phyloP scores from a whole-genome alignment of 2,113 vertebrate genomes.

The Bubo scandiacus region DNA sequence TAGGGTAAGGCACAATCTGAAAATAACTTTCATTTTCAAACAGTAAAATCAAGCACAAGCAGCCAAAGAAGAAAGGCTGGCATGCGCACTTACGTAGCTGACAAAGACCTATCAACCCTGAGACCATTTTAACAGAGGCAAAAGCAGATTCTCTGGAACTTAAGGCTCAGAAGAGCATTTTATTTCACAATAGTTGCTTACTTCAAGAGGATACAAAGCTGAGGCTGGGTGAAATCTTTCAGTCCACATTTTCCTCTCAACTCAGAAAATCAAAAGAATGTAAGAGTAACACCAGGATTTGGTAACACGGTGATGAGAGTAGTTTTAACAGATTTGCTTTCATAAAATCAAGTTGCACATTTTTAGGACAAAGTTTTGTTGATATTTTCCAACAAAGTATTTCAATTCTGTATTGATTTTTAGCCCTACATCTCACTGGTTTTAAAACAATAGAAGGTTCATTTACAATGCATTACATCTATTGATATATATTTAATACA shows the following conservation, averaged over 20 bases:
- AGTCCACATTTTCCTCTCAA: background rate
- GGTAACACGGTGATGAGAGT: rapidly evolving
- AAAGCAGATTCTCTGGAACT: background rate
- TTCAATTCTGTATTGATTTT: background rate
- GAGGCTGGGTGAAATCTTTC: background rate
- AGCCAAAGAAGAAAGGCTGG: background rate
- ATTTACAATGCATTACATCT: background rate
- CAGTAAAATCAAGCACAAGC: background rate
- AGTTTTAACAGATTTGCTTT: background rate
- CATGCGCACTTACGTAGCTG: rapidly evolving
- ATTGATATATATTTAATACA: background rate
- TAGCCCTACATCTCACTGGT: background rate
- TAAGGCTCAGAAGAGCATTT: background rate
- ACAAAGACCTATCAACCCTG: background rate
- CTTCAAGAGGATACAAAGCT: background rate
- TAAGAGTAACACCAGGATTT: background rate
- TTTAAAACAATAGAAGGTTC: background rate
- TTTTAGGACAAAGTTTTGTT: background rate
- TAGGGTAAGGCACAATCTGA: background rate
- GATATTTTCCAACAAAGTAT: background rate
- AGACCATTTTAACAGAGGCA: background rate
- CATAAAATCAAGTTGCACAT: background rate
- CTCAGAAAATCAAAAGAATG: background rate
- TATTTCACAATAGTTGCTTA: background rate
- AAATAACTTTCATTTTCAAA: background rate